phyloP scores from a whole-genome alignment of 2,113 vertebrate genomes.

The Oriolus oriolus region DNA sequence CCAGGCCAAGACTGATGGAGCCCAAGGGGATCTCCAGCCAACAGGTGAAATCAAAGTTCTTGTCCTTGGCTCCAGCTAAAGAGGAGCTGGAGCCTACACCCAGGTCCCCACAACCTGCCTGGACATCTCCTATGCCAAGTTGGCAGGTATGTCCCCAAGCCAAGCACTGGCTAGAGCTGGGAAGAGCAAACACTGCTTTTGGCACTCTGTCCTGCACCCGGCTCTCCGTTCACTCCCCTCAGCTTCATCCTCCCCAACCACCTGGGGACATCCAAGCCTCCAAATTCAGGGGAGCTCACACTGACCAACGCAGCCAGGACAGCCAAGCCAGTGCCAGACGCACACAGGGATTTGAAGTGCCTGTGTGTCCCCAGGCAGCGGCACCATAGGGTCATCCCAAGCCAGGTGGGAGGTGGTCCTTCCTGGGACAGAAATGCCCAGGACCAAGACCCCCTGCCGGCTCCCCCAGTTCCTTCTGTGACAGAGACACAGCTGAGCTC shows the following conservation, averaged over 20 bases:
- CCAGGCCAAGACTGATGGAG: background rate
- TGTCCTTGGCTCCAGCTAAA: background rate
- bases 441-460: background rate
- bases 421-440: background rate
- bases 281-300: rapidly evolving
- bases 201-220: background rate
- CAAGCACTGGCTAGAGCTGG: background rate
- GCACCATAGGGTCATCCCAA: rapidly evolving
- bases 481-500: background rate
- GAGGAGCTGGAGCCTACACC: background rate
- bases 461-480: background rate
- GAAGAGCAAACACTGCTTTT: background rate
- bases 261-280: background rate
- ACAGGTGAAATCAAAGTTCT: background rate
- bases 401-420: background rate
- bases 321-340: background rate
- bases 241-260: rapidly evolving
- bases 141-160: background rate
- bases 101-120: background rate
- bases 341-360: background rate
- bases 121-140: background rate
- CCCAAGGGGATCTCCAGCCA: background rate
- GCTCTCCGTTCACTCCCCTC: background rate
- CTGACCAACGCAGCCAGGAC: rapidly evolving
- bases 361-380: background rate